Evolutionary conservation across 2,113 vertebrate genomes (phyloP), one percentile per base, ranked within the genome.

Genomic region (Carassius gibelio): DNA sequence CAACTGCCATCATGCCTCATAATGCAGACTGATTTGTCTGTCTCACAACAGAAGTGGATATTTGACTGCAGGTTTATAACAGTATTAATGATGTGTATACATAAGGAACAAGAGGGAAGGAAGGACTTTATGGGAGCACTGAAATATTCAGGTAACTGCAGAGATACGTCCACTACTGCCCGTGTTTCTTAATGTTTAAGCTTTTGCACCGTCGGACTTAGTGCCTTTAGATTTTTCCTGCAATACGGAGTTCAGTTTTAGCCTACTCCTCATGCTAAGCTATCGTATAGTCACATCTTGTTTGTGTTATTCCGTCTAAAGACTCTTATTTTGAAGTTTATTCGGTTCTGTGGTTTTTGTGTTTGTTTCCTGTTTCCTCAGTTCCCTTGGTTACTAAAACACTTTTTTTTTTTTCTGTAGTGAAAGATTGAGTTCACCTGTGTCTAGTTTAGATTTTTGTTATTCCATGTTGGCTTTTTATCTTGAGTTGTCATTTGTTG

Each of bases 71-170:
- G 0, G 45, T 23, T 75, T 50, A 75, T 75, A 50, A 15, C 48
- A 13, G 21, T 52, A 23, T 75, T 14, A 52, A 48, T 26, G 38
- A 75, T 50, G 45, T n/a, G 38, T 23, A 45, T 74, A 75, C n/a
- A 50, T 45, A 50, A 50, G n/a, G 45, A 75, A 8, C 5, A 42
- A 75, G 72, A 6, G 72, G 10, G 71, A 26, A 11, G n/a, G 2
- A 75, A 48, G 42, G 72, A 75, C 72, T 69, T 69, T 34, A 68
- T 68, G 64, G 64, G 34, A 68, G 26, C 64, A 19, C 30, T 71
- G 19, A 42, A 21, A 71, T 38, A 42, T 71, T 71, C 34, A 71
- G 68, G 68, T 42, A 71, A 71, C 4, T 71, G 68, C 68, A 71
- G 9, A 71, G 19, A 71, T 42, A 42, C 19, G 6, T 71, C 9